phyloP scores from a whole-genome alignment of 2,113 vertebrate genomes.

The Fregata magnificens region DNA sequence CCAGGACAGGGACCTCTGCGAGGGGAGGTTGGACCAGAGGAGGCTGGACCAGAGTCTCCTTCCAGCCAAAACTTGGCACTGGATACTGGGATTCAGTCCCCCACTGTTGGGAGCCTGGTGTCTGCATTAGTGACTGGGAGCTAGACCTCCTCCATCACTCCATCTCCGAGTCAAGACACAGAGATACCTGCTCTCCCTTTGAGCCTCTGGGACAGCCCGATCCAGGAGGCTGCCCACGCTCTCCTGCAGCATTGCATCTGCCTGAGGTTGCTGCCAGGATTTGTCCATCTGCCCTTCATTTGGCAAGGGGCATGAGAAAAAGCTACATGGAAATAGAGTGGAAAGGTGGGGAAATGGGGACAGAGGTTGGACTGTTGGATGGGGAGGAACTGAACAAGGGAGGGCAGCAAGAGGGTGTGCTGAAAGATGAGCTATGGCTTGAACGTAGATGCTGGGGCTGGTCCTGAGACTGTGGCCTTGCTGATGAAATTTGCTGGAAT shows the following conservation, averaged over 20 bases:
- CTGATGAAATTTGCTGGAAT: background rate
- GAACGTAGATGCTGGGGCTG: background rate
- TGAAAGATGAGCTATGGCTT: background rate
- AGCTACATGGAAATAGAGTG: background rate
- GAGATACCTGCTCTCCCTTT: background rate
- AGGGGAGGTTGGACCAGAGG: background rate
- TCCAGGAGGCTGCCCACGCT: background rate
- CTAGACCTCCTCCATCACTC: background rate
- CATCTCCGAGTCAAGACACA: rapidly evolving
- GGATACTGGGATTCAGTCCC: background rate
- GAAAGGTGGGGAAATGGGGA: background rate
- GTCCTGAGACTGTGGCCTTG: background rate
- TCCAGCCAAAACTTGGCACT: background rate
- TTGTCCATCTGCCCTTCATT: background rate
- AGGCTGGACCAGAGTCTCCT: no score
- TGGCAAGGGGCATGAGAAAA: background rate
- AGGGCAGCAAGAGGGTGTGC: background rate
- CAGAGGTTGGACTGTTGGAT: background rate
- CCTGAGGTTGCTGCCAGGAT: background rate
- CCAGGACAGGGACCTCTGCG: rapidly evolving
- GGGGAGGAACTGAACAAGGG: background rate
- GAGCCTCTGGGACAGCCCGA: rapidly evolving
- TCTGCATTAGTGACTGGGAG: background rate
- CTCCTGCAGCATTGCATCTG: background rate
- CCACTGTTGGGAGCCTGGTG: background rate